Evolutionary conservation across 2,113 vertebrate genomes (phyloP).

Genomic region (Perccottus glenii): DNA sequence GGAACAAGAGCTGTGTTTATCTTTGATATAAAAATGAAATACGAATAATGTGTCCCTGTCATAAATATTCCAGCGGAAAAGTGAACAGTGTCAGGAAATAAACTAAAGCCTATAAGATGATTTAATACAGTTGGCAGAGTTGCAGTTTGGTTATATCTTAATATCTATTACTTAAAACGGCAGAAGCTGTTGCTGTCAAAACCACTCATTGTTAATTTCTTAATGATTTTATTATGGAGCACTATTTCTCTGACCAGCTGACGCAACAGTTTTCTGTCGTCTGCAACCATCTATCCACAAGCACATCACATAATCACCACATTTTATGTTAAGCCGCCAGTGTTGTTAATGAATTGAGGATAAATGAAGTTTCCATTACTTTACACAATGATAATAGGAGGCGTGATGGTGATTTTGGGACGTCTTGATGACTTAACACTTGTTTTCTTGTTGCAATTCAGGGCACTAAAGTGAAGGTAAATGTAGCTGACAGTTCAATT

Average conservation of each 20-base stretch:
- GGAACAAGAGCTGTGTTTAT: no score
- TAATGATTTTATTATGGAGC: not conserved
- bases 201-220: not conserved
- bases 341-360: not conserved
- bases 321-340: not conserved
- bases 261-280: not conserved
- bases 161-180: not conserved
- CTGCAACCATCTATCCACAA: not conserved
- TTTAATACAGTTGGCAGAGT: no score
- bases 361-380: constrained; percentile 21
- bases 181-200: not conserved
- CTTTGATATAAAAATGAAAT: no score
- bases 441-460: constrained; percentile 41
- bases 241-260: not conserved
- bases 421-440: constrained; percentile 6
- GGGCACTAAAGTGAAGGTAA: constrained; percentile 46
- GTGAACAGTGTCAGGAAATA: no score
- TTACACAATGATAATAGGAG: constrained; percentile 8
- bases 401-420: constrained; percentile 1
- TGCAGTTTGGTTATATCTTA: no score
- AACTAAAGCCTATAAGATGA: no score
- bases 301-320: not conserved
- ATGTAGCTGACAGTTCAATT: constrained; percentile 40
- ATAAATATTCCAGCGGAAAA: no score
- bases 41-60: no score